Evolutionary conservation across 2,888 invertebrate genomes (phyloP), one percentile per base, ranked within the genome.

Genomic region (Seira musarum): DNA sequence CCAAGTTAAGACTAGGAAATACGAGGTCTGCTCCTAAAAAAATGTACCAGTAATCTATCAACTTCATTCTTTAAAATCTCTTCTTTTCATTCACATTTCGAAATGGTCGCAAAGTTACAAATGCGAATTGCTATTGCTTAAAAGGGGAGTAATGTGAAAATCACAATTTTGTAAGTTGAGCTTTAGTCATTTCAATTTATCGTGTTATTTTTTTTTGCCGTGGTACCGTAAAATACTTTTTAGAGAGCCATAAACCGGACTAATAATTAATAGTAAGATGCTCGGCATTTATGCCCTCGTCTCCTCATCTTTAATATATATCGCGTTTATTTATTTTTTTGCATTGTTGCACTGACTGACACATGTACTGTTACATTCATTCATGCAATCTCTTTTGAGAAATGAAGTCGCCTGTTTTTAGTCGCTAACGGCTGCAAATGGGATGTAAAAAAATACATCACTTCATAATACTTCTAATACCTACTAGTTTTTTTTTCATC

Each of bases 241-340:
- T 35, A 40, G 64, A 72, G 64, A 65, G 72, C 64, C 72, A 65
- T 72, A 72, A 72, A 72, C 72, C 72, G 72, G 72, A 72, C 72
- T 61, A 72, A 72, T 72, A 72, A 72, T 72, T 72, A 65, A 72
- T 72, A 65, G 64, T 72, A 63, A 72, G 64, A 30, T 63, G 22
- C 71, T 71, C 71, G 71, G 63, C 71, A 63, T 40, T 63, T 72
- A 64, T 72, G 64, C 63, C 65, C 65, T 72, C 30, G 24, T 64
- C 13, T 72, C n/a, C n/a, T n/a, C 49, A 49, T 49, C 49, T 53
- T 15, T 8, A 8, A 53, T n/a, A 53, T 17, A 15, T 68, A 53
- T 25, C 53, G 68, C 68, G 49, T 68, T 68, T 40, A 46, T 66
- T 49, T 40, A 65, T 65, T 67, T 68, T 24, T 24, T 68, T n/a